Base-by-base conservation (phyloP, 2,113 vertebrate species). In the Neomonachus schauinslandi region DNA sequence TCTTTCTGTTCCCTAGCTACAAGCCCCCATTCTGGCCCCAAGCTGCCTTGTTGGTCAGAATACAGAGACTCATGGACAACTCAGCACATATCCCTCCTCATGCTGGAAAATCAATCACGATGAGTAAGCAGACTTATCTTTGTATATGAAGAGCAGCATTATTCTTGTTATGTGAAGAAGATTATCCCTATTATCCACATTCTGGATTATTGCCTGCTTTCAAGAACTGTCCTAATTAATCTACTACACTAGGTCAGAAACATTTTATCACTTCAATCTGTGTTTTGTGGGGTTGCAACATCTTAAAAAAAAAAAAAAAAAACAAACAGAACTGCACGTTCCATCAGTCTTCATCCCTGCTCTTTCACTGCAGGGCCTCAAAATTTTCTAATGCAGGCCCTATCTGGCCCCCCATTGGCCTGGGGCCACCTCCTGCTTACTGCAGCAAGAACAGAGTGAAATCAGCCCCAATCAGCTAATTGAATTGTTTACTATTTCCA, bases 71-170 rank as follows among this genome's bases (percentile, higher is more conserved):
- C 79, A 88, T n/a, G 51, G 89, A 95, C 96, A 92, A 93, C 55
- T 97, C 94, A 97, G 97, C 94, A 97, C 61, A 98, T 94, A 94
- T 67, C 57, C 79, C 69, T 95, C 69, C 85, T 92, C 67, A 28
- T 12, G 31, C 82, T 86, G 85, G 55, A 94, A 96, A 97, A 97
- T 88, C 92, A 95, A 82, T 92, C 86, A 87, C 83, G 92, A 94
- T 97, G 96, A 98, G 79, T 95, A 97, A 96, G 96, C 97, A 97
- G 90, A 86, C 76, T 91, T 85, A 97, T 80, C 79, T 96, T 79
- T 96, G 89, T 71, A 94, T 94, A 97, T 83, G 93, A 97, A 97
- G 59, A 79, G 51, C 93, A 89, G 94, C 80, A 97, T 96, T 97
- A 97, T 95, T 96, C 94, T 86, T 94, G 90, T 94, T 97, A 95